Percentiles rank a stretch among this genome's conserved stretches.
Conservation (phyloP, 30 jellyfish, hydroid and myxozoan genomes). For the Sanderia malayensis region DNA sequence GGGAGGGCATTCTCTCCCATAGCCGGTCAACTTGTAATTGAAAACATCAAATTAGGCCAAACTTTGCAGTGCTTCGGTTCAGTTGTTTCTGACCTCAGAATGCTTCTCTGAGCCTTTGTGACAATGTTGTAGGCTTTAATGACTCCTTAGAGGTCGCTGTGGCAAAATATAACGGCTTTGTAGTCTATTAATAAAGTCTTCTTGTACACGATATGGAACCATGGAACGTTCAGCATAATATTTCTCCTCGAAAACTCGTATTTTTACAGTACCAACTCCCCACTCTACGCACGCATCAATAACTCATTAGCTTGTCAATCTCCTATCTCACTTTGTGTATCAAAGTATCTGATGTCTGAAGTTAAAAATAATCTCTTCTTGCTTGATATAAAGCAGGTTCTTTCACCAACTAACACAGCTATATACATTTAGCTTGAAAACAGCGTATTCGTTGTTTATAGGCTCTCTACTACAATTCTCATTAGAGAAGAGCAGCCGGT, state of each 20-base stretch:
- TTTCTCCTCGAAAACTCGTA: not conserved
- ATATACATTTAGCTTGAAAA: not conserved
- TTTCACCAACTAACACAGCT: not conserved
- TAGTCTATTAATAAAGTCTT: not conserved
- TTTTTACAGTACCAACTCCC: constrained; percentile 11
- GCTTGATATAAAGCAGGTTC: not conserved
- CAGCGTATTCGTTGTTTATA: constrained; percentile 6
- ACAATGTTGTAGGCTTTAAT: constrained; percentile 40
- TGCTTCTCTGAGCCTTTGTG: constrained; percentile 44
- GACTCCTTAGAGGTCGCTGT: constrained; percentile 57
- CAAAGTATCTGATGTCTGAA: constrained; percentile 42
- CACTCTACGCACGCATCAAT: constrained; percentile 18
- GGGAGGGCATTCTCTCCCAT: constrained; percentile 68
- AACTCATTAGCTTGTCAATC: constrained; percentile 47
- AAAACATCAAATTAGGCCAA: constrained; percentile 66
- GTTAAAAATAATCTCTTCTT: constrained; percentile 27
- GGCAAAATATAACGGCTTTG: constrained; percentile 59
- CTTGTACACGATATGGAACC: not conserved
- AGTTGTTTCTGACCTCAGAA: constrained; percentile 63
- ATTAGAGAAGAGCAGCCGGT: constrained; percentile 42
- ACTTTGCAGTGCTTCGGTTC: constrained; percentile 63
- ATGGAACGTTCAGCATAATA: constrained; percentile 16
- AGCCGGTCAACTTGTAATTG: constrained; percentile 63
- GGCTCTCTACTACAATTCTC: constrained; percentile 3
- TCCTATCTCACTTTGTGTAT: not conserved